Conservation (phyloP, 2,888 invertebrate genomes). For the Eristalinus aeneus region DNA sequence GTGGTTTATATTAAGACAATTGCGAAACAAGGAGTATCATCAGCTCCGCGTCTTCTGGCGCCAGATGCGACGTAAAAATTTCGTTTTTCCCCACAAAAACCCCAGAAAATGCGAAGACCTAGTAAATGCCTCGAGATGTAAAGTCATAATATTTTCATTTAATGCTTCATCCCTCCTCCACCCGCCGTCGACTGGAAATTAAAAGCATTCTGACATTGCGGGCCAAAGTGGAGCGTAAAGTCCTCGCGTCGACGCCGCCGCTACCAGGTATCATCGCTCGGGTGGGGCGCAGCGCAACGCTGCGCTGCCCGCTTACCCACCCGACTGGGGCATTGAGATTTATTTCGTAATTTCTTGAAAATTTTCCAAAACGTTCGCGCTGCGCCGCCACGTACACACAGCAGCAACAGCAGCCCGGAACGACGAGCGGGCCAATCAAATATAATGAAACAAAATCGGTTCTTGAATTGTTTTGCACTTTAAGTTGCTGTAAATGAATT, state of each 20-base stretch:
- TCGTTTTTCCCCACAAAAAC: background rate
- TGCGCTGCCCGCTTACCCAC: background rate
- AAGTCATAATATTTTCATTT: conserved; percentile 64
- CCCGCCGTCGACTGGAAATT: conserved; percentile 34
- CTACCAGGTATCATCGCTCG: background rate
- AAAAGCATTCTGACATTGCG: conserved; percentile 63
- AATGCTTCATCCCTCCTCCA: conserved; percentile 35
- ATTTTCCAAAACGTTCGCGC: conserved; percentile 35
- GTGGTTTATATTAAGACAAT: conserved; percentile 36
- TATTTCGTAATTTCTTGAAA: conserved; percentile 45
- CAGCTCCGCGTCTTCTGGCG: conserved; percentile 21
- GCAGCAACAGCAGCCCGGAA: background rate
- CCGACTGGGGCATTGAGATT: conserved; percentile 16
- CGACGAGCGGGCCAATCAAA: conserved; percentile 23
- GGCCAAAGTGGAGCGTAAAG: conserved; percentile 40
- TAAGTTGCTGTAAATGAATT: conserved; percentile 39
- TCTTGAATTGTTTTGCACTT: conserved; percentile 50
- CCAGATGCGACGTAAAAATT: conserved; percentile 40
- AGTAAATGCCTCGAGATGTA: conserved; percentile 34
- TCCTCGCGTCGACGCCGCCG: conserved; percentile 12
- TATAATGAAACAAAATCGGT: conserved; percentile 37
- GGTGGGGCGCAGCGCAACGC: background rate
- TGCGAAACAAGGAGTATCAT: conserved; percentile 43
- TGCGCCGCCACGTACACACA: background rate
- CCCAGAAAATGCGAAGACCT: conserved; percentile 2